Evolutionary conservation across 2,113 vertebrate species (phyloP).

Genomic region (Hystrix brachyura): DNA sequence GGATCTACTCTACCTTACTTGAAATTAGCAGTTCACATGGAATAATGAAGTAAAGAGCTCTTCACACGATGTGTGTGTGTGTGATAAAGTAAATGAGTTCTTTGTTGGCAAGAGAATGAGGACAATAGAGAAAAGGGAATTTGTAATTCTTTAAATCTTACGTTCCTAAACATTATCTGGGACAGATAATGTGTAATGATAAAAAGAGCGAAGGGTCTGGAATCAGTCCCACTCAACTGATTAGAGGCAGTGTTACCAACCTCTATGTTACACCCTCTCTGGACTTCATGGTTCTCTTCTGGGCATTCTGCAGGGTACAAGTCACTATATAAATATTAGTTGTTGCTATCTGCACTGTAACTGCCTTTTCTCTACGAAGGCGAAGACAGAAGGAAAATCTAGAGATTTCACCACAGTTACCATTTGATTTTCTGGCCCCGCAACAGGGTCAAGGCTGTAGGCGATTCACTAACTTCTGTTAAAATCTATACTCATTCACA

Average conservation of each 20-base stretch:
- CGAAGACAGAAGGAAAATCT: neutral
- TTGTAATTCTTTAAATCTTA: neutral
- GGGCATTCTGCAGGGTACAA: neutral
- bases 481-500: neutral
- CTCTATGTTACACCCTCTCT: neutral
- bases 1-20: neutral
- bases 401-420: slow-evolving; percentile 9
- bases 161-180: neutral
- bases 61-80: neutral
- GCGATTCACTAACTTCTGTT: neutral
- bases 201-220: neutral
- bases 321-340: neutral
- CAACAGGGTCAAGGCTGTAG: neutral
- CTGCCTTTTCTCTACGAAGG: neutral
- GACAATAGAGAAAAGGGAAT: neutral
- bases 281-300: neutral
- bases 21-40: neutral
- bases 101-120: neutral
- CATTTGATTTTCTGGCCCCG: neutral
- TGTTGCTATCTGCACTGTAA: neutral
- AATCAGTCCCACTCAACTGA: neutral
- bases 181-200: neutral
- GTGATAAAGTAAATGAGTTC: slow-evolving; percentile 4
- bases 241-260: neutral
- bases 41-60: neutral